These are phyloP conservation scores for Oreotrochilus melanogaster DNA, from an alignment of 2,113 vertebrate species.

Conservation along the genomic window DNA sequence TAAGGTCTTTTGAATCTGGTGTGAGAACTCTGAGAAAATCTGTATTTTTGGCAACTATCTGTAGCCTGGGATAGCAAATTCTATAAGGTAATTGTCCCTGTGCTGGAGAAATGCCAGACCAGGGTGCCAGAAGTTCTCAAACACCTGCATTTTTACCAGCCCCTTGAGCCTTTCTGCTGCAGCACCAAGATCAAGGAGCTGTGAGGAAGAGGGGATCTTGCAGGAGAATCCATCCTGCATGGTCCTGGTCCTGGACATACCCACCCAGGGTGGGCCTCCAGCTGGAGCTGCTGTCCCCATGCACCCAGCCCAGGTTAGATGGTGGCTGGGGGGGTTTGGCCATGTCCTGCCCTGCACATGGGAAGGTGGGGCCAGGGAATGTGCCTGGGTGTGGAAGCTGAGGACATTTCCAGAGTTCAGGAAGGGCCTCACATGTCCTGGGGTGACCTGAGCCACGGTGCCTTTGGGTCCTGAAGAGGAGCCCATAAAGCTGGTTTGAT, in stretches of 20 bases:
- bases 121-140: not conserved
- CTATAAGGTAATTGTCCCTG: not conserved
- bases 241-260: not conserved
- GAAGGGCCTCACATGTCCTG: not conserved
- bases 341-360: rapidly evolving
- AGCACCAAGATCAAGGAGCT: not conserved
- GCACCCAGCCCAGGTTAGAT: rapidly evolving
- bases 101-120: not conserved
- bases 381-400: not conserved
- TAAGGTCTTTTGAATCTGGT: not conserved
- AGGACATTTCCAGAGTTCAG: not conserved
- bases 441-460: rapidly evolving
- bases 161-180: not conserved
- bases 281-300: not conserved
- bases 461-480: not conserved
- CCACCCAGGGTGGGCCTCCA: too few species aligned
- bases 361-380: not conserved
- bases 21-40: not conserved
- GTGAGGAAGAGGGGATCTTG: not conserved
- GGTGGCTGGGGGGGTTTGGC: rapidly evolving
- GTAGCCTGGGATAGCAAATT: not conserved
- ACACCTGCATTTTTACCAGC: not conserved
- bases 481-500: not conserved
- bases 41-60: not conserved
- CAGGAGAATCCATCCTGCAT: too few species aligned